Percentiles rank a stretch among this genome's conserved stretches.
phyloP scores from a whole-genome alignment of 2,113 vertebrate genomes.

The Grammomys surdaster region DNA sequence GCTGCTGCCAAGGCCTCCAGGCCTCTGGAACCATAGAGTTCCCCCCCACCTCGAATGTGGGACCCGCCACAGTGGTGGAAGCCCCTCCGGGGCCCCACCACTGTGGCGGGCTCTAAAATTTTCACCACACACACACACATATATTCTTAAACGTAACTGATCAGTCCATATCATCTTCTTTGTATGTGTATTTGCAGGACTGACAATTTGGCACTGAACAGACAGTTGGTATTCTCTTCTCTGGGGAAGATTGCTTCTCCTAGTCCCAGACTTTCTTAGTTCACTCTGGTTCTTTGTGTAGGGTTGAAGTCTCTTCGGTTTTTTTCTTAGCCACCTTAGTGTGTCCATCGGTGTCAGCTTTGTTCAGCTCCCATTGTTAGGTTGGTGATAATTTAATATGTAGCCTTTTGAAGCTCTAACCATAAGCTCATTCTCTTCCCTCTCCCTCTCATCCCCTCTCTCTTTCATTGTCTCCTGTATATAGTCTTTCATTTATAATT shows the following conservation, averaged over 20 bases:
- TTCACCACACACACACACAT: too few relatives aligned
- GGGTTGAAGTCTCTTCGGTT: not conserved
- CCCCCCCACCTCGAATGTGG: too few relatives aligned
- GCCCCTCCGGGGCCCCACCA: too few relatives aligned
- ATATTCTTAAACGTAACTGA: not conserved
- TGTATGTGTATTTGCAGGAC: not conserved
- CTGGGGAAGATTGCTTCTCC: too few relatives aligned
- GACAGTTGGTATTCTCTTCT: not conserved
- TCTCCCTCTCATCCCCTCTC: not conserved
- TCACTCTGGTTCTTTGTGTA: not conserved
- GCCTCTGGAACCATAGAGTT: too few relatives aligned
- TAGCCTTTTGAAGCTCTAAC: not conserved
- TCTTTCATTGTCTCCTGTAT: not conserved
- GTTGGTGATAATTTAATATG: not conserved
- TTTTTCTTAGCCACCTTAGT: too few relatives aligned
- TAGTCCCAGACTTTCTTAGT: not conserved
- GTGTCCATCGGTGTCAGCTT: not conserved
- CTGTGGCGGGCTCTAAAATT: too few relatives aligned
- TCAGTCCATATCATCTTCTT: not conserved
- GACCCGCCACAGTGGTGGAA: too few relatives aligned
- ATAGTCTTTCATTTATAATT: not conserved
- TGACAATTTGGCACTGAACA: not conserved
- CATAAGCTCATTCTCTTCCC: not conserved
- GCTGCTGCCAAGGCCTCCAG: too few relatives aligned
- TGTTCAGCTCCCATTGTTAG: not conserved